These are phyloP conservation scores for Sylvia atricapilla DNA, from an alignment of 2,113 vertebrate genomes.

Conservation along the genomic window DNA sequence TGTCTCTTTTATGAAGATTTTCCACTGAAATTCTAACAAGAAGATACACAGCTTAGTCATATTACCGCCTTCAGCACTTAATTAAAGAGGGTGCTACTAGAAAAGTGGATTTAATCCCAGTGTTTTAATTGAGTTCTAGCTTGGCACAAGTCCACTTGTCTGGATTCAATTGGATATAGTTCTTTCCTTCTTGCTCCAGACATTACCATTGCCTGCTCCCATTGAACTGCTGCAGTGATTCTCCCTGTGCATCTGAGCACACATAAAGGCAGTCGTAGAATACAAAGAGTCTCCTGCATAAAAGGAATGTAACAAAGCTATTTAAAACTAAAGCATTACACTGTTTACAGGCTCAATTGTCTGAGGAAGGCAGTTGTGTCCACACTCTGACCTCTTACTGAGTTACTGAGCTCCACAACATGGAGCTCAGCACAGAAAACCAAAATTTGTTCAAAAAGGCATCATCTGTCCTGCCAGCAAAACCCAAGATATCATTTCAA, in stretches of 20 bases:
- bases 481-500: not conserved
- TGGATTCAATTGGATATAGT: not conserved
- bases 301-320: not conserved
- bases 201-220: not conserved
- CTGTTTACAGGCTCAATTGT: not conserved
- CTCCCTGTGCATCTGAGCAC: not conserved
- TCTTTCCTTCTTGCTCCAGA: not conserved
- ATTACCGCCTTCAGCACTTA: constrained; percentile 46
- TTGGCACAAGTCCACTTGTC: constrained; percentile 39
- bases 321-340: not conserved
- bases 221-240: not conserved
- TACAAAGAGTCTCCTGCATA: not conserved
- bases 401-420: not conserved
- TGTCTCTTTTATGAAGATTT: not conserved
- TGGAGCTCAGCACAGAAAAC: not conserved
- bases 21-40: not conserved
- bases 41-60: constrained; percentile 27
- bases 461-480: not conserved
- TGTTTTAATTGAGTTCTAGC: constrained; percentile 52
- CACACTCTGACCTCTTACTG: not conserved
- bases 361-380: not conserved
- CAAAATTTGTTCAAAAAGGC: not conserved
- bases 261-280: not conserved
- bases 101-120: constrained; percentile 48
- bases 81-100: constrained; percentile 51